phyloP scores from a whole-genome alignment of 2,113 vertebrate species.

The Crotalus horridus region DNA sequence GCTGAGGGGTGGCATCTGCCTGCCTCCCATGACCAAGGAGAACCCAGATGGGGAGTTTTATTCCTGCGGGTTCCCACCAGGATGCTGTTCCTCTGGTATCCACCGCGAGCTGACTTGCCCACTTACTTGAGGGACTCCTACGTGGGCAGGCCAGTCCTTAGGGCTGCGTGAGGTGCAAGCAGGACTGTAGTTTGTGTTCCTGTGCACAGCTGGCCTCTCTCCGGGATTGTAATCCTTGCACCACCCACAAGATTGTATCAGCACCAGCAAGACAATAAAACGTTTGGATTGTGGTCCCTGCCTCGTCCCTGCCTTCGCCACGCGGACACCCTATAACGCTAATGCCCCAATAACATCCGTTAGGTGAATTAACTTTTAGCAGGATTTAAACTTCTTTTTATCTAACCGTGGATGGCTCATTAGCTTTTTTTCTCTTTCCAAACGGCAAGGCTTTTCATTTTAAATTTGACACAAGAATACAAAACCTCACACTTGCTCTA shows the following conservation, averaged over 20 bases:
- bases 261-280: constrained; percentile 61
- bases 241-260: constrained; percentile 10
- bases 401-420: too few relatives aligned
- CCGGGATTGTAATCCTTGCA: constrained; percentile 6
- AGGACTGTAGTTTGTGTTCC: not conserved
- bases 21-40: not conserved
- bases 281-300: constrained; percentile 22
- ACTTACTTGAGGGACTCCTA: not conserved
- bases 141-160: not conserved
- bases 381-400: too few relatives aligned
- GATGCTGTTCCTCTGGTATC: not conserved
- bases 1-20: not conserved
- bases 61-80: not conserved
- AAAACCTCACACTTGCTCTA: too few relatives aligned
- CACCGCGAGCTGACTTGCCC: not conserved
- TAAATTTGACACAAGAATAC: too few relatives aligned
- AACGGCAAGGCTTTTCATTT: too few relatives aligned
- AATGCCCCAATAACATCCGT: too few relatives aligned
- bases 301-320: not conserved
- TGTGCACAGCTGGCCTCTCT: accelerated
- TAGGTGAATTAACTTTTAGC: too few relatives aligned
- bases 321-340: not conserved
- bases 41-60: not conserved
- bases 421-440: too few relatives aligned
- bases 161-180: not conserved